Evolutionary conservation across 2,797 vertebrate species (phyloP), one percentile per base, ranked within the genome.

Genomic region (Acanthurus lineatus): DNA sequence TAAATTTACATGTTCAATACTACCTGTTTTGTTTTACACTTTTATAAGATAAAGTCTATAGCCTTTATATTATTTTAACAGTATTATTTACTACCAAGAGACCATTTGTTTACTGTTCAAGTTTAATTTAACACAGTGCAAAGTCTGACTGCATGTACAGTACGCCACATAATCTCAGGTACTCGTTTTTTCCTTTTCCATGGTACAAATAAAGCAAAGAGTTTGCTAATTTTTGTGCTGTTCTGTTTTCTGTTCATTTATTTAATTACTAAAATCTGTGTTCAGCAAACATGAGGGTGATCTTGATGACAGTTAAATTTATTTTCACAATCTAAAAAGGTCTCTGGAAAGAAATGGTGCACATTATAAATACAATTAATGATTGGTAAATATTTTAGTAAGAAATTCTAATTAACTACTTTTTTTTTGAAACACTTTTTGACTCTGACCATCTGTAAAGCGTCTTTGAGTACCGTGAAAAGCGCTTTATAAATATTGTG

Each of bases 91-190:
- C 44, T 61, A 32, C 60, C 4, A 66, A 79, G 64, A 56, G 22
- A 80, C 17, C 32, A 35, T 63, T 60, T 77, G 28, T 85, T 83
- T 70, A 82, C 57, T 59, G 28, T 86, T 45, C 63, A 77, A 52
- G 52, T 83, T 73, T 14, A 74, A 81, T 71, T 75, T 52, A 76
- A 61, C 79, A 87, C 74, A 79, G 78, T 86, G 82, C 71, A 49
- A 77, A 72, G 63, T 85, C 66, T 88, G 68, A 32, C 28, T 32
- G 28, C 28, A 32, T 32, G 28, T 32, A 83, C 73, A 74, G 61
- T 67, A 71, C 79, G 17, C 16, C 45, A 67, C 47, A 75, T 77
- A 80, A 84, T 77, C 92, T 91, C 93, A 91, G 91, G 91, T 90
- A 80, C 35, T 79, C 38, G n/a, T 79, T 32, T 56, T 25, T 44